Evolutionary conservation across 2,888 invertebrate genomes (phyloP).

Genomic region (Mamestra brassicae): DNA sequence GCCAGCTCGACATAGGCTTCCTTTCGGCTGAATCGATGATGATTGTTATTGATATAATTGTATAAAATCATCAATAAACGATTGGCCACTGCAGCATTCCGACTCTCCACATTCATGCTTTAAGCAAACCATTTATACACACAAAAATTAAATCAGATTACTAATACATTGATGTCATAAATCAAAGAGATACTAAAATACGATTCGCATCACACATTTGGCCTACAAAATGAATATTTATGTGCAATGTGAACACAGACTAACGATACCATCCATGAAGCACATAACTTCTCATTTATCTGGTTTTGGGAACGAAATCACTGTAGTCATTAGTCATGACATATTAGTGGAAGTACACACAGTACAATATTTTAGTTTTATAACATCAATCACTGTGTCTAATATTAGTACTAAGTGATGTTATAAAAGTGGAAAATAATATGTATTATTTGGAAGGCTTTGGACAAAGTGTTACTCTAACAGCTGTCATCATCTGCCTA

Average conservation of each 20-base stretch:
- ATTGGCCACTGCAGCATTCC: background rate
- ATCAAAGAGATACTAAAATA: slow-evolving; percentile 53
- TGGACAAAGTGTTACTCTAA: too few species aligned
- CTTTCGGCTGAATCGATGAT: too few species aligned
- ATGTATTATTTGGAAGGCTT: too few species aligned
- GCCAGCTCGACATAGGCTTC: too few species aligned
- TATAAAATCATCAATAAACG: background rate
- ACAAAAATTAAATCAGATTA: slow-evolving; percentile 15
- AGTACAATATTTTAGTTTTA: too few species aligned
- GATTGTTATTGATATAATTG: too few species aligned
- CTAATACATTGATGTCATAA: slow-evolving; percentile 26
- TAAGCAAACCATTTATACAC: background rate
- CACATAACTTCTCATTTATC: slow-evolving; percentile 54
- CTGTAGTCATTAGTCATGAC: slow-evolving; percentile 4
- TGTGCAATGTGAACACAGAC: slow-evolving; percentile 41
- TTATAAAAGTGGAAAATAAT: too few species aligned
- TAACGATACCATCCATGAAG: slow-evolving; percentile 40
- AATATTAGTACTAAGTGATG: background rate
- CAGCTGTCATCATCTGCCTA: too few species aligned
- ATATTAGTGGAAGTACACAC: too few species aligned
- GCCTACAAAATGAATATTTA: slow-evolving; percentile 62
- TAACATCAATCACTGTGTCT: too few species aligned
- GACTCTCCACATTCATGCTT: background rate
- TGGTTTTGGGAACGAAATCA: slow-evolving; percentile 35
- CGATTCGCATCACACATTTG: slow-evolving; percentile 45